Evolutionary conservation across 2,888 invertebrate genomes (phyloP), one percentile per base, ranked within the genome.

Genomic region (Agrochola litura): DNA sequence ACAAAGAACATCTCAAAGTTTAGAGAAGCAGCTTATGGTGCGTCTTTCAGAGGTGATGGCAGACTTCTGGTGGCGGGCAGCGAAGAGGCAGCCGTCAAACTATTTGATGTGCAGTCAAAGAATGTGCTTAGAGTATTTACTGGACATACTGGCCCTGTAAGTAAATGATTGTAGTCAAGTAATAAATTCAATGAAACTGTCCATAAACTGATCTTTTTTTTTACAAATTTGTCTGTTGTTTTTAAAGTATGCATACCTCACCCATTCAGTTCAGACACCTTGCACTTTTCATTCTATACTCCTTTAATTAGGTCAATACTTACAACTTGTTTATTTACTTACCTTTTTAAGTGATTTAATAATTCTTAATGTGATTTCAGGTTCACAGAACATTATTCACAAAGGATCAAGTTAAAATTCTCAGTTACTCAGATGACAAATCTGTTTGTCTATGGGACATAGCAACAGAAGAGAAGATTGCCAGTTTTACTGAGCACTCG

Each of bases 351-450:
- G 12, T 49, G 2, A 22, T 49, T 30, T 9, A 12, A 22, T 52
- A 0, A 43, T 30, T 37, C 22, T 54, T 9, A 37, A 52, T 0
- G 0, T 69, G 12, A 78, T 94, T 94, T 66, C 92, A 97, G 97
- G 97, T 98, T 0, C 99, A 99, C 92, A 97, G 99, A 82, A 98
- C 98, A 83, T 98, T 97, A 91, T 99, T 99, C 91, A 97, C 98
- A 30, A 97, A 97, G 54, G 98, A 98, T 90, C 98, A 98, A 91
- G 95, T 98, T 22, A 98, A 98, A 87, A 97, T 99, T 61, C 97
- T 98, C 3, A 99, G 99, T 88, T 99, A 98, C 92, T 98, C 99
- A 5, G 99, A 99, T 96, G 99, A 99, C 92, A 99, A 98, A 94
- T 97, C 98, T 10, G 98, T 98, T 9, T 97, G 97, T 83, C 90